A percentile compares a stretch with the other conserved stretches of the same genome.
These are phyloP conservation scores for Phalacrocorax pelagicus DNA, from an alignment of 2,113 vertebrate species.

Conservation along the genomic window DNA sequence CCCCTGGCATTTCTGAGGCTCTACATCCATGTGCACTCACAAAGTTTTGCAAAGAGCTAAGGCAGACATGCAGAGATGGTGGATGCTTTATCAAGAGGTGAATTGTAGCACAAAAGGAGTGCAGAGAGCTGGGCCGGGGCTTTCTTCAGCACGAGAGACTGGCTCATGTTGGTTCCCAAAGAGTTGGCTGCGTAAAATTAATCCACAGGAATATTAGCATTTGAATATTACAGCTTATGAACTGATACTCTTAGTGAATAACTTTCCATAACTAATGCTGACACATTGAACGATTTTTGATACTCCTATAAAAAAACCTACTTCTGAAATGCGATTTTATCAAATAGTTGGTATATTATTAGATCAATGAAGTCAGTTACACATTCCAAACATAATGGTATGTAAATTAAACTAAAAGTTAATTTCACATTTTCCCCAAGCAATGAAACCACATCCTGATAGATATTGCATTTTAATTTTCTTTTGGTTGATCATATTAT, in stretches of 20 bases:
- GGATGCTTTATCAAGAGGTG: background rate
- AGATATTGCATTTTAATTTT: slow-evolving; percentile 37
- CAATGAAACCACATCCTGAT: background rate
- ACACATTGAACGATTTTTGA: background rate
- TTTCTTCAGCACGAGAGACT: background rate
- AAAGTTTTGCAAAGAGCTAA: background rate
- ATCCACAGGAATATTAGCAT: background rate
- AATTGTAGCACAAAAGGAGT: background rate
- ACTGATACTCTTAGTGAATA: background rate
- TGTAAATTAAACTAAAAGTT: slow-evolving; percentile 42
- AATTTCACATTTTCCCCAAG: slow-evolving; percentile 27
- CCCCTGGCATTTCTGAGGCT: background rate
- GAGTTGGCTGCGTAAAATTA: background rate
- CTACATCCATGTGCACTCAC: background rate
- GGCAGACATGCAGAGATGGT: background rate
- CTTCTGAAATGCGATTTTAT: slow-evolving; percentile 30
- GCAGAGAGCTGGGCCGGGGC: background rate
- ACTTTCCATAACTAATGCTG: background rate
- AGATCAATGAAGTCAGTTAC: background rate
- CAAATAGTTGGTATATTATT: background rate
- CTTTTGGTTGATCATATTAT: background rate
- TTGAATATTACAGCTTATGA: background rate
- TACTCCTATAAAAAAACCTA: background rate
- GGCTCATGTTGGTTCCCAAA: background rate
- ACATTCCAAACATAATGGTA: background rate